These are phyloP conservation scores for Andrena chrysosceles DNA, from an alignment of 2,888 invertebrate genomes.

Conservation along the genomic window DNA sequence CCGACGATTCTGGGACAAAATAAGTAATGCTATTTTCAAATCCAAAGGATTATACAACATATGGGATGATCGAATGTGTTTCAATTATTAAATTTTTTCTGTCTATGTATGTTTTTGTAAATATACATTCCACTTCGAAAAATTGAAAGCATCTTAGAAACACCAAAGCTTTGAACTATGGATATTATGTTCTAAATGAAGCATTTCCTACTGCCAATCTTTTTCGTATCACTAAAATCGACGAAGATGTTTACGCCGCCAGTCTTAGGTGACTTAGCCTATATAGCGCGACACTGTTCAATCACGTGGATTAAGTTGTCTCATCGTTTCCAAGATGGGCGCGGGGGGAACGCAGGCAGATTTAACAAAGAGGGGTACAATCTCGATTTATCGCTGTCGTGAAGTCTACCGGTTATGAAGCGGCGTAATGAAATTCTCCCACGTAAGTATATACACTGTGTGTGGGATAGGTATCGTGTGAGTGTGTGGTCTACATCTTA, in stretches of 20 bases:
- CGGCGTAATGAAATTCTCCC: slow-evolving; percentile 81
- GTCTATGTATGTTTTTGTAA: too few species aligned
- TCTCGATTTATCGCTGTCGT: slow-evolving; percentile 79
- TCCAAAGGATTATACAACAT: too few species aligned
- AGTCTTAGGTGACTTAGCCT: slow-evolving; percentile 6
- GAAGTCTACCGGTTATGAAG: slow-evolving; percentile 79
- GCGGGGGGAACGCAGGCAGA: slow-evolving; percentile 42
- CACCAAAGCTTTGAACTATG: too few species aligned
- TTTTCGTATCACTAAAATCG: neutral
- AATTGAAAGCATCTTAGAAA: too few species aligned
- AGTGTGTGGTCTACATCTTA: slow-evolving; percentile 82
- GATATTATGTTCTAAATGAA: neutral
- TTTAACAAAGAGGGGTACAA: slow-evolving; percentile 77
- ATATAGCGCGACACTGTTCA: slow-evolving; percentile 51
- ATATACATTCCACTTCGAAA: too few species aligned
- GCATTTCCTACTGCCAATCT: neutral
- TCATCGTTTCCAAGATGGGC: slow-evolving; percentile 56
- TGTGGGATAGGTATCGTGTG: slow-evolving; percentile 73
- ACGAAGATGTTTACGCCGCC: neutral
- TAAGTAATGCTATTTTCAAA: too few species aligned
- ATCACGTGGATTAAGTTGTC: slow-evolving; percentile 71
- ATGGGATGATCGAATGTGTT: too few species aligned
- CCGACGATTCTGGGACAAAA: too few species aligned
- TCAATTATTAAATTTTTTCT: too few species aligned
- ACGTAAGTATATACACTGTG: slow-evolving; percentile 63